Evolutionary conservation across 2,797 vertebrate genomes (phyloP).

Genomic region (Gallinago stenura): DNA sequence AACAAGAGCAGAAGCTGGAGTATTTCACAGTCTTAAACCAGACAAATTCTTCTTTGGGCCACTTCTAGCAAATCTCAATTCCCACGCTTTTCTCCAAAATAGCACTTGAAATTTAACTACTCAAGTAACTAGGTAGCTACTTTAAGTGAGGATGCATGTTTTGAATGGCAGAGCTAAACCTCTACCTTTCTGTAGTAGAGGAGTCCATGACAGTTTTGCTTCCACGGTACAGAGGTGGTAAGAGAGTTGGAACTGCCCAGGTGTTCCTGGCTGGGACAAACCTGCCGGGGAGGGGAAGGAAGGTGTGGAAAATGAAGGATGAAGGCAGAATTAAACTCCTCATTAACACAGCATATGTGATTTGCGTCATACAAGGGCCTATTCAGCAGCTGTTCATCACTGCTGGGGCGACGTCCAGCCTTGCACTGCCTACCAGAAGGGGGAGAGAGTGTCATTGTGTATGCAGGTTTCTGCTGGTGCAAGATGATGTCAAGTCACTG

Average conservation of each 20-base stretch:
- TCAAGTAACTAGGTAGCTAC: neutral
- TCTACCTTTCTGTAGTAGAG: neutral
- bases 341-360: neutral
- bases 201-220: neutral
- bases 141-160: neutral
- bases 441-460: neutral
- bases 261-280: neutral
- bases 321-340: neutral
- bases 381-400: neutral
- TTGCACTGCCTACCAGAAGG: neutral
- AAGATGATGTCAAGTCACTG: neutral
- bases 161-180: neutral
- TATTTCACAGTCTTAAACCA: conserved; percentile 50
- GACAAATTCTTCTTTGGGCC: conserved; percentile 49
- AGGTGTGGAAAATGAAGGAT: neutral
- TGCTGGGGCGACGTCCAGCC: neutral
- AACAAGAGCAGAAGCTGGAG: conserved; percentile 51
- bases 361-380: neutral
- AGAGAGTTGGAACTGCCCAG: neutral
- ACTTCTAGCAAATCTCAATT: conserved; percentile 37
- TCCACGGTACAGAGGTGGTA: neutral
- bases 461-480: neutral
- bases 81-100: conserved; percentile 22
- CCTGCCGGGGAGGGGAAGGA: neutral
- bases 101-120: conserved; percentile 1